Evolutionary conservation across 2,113 vertebrate genomes (phyloP), one percentile per base, ranked within the genome.

Genomic region (Vidua chalybeata): DNA sequence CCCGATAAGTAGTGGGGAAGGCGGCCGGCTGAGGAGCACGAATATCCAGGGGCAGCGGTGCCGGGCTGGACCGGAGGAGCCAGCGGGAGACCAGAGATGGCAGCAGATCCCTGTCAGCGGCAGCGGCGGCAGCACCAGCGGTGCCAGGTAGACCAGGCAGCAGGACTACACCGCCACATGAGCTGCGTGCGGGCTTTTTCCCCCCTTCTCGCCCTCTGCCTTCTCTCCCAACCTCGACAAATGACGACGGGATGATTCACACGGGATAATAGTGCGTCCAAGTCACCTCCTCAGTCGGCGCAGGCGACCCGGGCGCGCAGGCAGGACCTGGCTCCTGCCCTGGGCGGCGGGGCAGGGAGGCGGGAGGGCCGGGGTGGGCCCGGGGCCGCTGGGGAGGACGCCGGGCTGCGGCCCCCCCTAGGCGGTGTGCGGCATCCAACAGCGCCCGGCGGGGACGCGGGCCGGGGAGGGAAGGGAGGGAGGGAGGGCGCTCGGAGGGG

Each of bases 191-290:
- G 93, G 95, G 97, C 93, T 97, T 90, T 84, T 88, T 51, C 43
- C 76, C 84, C 90, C 49, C 78, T 94, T 54, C 94, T 78, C 73
- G 54, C 87, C 66, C 88, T 96, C 90, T 93, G 97, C 97, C 96
- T 97, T 86, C 94, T 95, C 78, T 90, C 66, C 94, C 89, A 54
- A 96, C 96, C 96, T 77, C 76, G 89, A 58, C 96, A 86, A 89
- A 83, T 97, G 95, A 97, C 96, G 97, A 95, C 67, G 94, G 95
- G 88, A 87, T 98, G 98, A 98, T 98, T 98, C 98, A 98, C 97
- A 17, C 46, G 81, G 96, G 94, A 94, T 96, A 97, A 95, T 95
- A 80, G 64, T n/a, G 96, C 94, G 93, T 84, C 97, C 96, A 79
- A 97, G 96, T 96, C 97, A 96, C 94, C 97, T 97, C 96, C 96